phyloP scores from a whole-genome alignment of 2,797 vertebrate genomes.

The Uromys caudimaculatus region DNA sequence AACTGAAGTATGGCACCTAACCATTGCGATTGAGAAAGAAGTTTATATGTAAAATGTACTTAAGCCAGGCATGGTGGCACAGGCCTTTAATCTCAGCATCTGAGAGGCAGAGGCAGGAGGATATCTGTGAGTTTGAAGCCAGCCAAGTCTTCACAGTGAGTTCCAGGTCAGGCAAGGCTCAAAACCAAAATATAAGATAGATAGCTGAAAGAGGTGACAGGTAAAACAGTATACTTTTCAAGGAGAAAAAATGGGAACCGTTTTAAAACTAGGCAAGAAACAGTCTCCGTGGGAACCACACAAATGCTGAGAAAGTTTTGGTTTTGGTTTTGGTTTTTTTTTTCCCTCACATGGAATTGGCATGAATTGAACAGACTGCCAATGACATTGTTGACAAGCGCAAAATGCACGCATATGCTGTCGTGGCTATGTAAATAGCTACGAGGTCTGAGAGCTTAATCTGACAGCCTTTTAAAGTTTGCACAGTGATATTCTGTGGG shows the following conservation, averaged over 20 bases:
- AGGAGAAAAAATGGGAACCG: neutral
- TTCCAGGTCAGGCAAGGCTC: neutral
- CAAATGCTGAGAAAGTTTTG: neutral
- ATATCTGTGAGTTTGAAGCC: neutral
- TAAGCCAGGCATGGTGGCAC: neutral
- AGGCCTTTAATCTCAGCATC: neutral
- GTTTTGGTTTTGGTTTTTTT: neutral
- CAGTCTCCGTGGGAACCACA: neutral
- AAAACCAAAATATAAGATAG: neutral
- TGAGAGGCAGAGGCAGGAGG: neutral
- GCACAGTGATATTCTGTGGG: neutral
- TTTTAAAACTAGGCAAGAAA: constrained; percentile 11
- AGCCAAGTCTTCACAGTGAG: neutral
- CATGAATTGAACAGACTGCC: neutral
- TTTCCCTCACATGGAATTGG: neutral
- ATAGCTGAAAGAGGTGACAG: neutral
- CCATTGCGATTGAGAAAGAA: neutral
- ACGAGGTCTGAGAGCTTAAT: neutral
- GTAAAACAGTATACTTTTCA: neutral
- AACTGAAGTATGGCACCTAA: too few species aligned
- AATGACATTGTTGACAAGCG: neutral
- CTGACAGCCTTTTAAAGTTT: constrained; percentile 28
- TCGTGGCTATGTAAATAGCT: neutral
- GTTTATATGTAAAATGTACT: neutral
- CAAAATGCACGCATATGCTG: neutral